Percentiles rank a stretch among this genome's conserved stretches.
These are phyloP conservation scores for Clarias fuscus DNA, from an alignment of 2,797 vertebrate species.

Conservation along the genomic window DNA sequence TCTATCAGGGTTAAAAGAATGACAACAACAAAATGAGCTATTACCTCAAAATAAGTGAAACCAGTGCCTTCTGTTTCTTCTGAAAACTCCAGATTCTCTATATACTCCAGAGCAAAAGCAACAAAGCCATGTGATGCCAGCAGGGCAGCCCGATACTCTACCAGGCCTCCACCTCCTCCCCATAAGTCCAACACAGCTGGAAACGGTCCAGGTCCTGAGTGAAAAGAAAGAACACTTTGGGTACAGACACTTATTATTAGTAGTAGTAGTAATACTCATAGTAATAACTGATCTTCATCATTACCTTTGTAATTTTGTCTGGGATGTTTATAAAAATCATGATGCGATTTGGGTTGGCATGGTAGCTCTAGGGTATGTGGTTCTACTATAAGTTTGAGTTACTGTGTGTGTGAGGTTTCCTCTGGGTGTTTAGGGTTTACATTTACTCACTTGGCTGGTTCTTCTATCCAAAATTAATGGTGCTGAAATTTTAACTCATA, in stretches of 20 bases:
- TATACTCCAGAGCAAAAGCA: constrained; percentile 56
- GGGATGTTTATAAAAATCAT: background rate
- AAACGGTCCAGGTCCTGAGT: constrained; percentile 54
- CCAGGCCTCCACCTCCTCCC: constrained; percentile 62
- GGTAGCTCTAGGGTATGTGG: background rate
- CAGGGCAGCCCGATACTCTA: constrained; percentile 61
- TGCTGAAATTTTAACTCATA: background rate
- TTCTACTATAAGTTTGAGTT: background rate
- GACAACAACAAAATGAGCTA: too few relatives aligned
- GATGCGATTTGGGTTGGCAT: background rate
- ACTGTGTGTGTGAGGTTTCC: background rate
- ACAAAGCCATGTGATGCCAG: constrained; percentile 61
- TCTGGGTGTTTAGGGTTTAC: background rate
- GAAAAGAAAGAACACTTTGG: background rate
- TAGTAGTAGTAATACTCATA: background rate
- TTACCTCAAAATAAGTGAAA: background rate
- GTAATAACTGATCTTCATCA: background rate
- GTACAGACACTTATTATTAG: background rate
- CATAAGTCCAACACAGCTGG: constrained; percentile 60
- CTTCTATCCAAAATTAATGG: background rate
- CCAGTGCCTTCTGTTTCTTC: constrained; percentile 2
- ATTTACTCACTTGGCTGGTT: background rate
- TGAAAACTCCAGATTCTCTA: background rate
- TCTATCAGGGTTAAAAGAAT: too few relatives aligned
- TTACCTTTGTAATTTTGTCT: background rate